A percentile compares a stretch with the other conserved stretches of the same genome.
These are phyloP conservation scores for Oligia latruncula DNA, from an alignment of 2,888 invertebrate species.

Conservation along the genomic window DNA sequence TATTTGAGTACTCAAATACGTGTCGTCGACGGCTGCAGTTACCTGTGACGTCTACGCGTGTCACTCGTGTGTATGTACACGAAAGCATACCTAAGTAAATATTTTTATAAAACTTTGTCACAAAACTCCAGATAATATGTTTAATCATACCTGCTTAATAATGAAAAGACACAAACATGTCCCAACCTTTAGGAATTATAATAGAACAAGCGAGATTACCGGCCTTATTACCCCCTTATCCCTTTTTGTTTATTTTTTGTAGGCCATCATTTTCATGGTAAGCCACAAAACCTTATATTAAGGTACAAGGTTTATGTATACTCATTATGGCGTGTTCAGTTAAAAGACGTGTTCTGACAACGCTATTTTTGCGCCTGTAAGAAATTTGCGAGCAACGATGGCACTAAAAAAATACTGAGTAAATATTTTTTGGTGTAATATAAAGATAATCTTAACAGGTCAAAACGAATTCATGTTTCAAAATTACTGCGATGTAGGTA, in stretches of 20 bases:
- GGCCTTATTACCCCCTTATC: neutral
- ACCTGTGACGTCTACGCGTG: too few species aligned
- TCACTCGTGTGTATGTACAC: too few species aligned
- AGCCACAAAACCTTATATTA: constrained; percentile 36
- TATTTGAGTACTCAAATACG: too few species aligned
- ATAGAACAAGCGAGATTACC: neutral
- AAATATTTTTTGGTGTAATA: neutral
- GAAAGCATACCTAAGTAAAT: neutral
- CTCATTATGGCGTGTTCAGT: constrained; percentile 19
- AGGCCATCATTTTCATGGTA: constrained; percentile 19
- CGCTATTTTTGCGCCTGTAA: constrained; percentile 2
- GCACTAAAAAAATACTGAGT: neutral
- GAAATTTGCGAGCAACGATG: constrained; percentile 16
- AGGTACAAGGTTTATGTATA: constrained; percentile 13
- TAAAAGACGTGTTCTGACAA: neutral
- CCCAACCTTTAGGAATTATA: neutral
- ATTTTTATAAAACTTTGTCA: neutral
- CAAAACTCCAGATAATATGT: neutral
- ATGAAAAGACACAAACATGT: neutral
- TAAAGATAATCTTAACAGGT: too few species aligned
- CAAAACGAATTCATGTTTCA: neutral
- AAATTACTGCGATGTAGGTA: neutral
- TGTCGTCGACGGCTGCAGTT: too few species aligned
- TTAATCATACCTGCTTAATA: neutral
- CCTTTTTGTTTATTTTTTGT: constrained; percentile 28